phyloP scores from a whole-genome alignment of 2,888 invertebrate genomes.

The Zhuqinia jingwanae region DNA sequence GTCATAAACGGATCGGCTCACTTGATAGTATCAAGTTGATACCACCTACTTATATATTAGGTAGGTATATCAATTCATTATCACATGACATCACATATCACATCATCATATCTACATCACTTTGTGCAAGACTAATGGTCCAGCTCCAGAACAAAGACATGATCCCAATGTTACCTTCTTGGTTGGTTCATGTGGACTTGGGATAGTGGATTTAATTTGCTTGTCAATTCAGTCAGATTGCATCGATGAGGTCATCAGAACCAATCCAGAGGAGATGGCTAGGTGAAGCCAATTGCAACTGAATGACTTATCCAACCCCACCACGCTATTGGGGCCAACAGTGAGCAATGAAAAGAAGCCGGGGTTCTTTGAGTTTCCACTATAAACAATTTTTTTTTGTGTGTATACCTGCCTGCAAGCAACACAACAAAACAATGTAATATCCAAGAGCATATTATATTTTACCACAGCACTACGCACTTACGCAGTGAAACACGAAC shows the following conservation, averaged over 20 bases:
- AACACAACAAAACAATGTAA: background rate
- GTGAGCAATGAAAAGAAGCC: constrained; percentile 65
- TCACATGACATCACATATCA: no score
- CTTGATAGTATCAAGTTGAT: no score
- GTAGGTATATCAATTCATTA: no score
- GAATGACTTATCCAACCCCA: constrained; percentile 56
- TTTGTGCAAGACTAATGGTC: constrained; percentile 6
- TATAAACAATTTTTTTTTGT: constrained; percentile 53
- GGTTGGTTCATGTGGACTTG: constrained; percentile 66
- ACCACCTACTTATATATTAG: no score
- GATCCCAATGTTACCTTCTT: background rate
- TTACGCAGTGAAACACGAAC: no score
- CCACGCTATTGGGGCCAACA: constrained; percentile 60
- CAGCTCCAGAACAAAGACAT: constrained; percentile 63
- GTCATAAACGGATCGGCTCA: no score
- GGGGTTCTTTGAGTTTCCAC: constrained; percentile 56
- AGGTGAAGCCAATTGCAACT: constrained; percentile 58
- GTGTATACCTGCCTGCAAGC: background rate
- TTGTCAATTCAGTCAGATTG: constrained; percentile 43
- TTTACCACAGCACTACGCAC: no score
- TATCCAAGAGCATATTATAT: background rate
- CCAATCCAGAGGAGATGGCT: constrained; percentile 65
- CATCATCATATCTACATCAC: background rate
- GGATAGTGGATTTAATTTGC: constrained; percentile 57
- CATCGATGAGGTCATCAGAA: constrained; percentile 54